These are phyloP conservation scores for Sminthurinus signatus DNA, from an alignment of 1,140 invertebrate genomes.

Conservation along the genomic window DNA sequence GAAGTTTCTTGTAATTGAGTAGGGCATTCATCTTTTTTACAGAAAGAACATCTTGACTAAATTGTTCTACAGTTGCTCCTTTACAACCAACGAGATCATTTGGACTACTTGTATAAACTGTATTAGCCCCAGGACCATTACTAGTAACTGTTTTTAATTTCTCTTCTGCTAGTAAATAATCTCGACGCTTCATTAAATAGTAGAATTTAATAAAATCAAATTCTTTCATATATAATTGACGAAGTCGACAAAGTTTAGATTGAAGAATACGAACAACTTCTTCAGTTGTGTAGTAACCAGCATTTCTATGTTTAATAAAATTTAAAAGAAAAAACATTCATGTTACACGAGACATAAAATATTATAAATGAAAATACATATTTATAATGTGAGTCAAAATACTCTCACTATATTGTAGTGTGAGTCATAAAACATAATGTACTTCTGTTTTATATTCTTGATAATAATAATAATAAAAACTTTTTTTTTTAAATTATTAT, in stretches of 20 bases:
- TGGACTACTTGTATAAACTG: too few species aligned
- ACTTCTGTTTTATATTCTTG: too few species aligned
- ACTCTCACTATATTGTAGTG: too few species aligned
- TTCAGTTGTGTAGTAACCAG: conserved; percentile 10
- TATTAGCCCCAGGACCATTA: too few species aligned
- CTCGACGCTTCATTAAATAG: conserved; percentile 2
- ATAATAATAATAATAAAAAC: too few species aligned
- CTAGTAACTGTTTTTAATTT: not conserved
- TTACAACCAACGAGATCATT: not conserved
- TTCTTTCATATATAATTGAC: conserved; percentile 2
- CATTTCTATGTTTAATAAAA: conserved; percentile 3
- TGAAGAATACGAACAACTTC: conserved; percentile 12
- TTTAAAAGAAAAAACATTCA: too few species aligned
- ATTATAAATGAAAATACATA: not conserved
- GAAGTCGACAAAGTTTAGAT: not conserved
- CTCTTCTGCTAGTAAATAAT: conserved; percentile 1
- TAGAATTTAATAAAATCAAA: conserved; percentile 13
- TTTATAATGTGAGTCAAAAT: too few species aligned
- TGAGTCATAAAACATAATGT: too few species aligned
- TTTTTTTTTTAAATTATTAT: not conserved
- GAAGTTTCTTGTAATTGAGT: not conserved
- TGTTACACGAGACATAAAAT: too few species aligned
- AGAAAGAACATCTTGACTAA: not conserved
- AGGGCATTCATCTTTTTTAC: not conserved
- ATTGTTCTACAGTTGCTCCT: not conserved